Base-by-base conservation (phyloP, 2,888 invertebrate species). In the Ochropleura plecta region DNA sequence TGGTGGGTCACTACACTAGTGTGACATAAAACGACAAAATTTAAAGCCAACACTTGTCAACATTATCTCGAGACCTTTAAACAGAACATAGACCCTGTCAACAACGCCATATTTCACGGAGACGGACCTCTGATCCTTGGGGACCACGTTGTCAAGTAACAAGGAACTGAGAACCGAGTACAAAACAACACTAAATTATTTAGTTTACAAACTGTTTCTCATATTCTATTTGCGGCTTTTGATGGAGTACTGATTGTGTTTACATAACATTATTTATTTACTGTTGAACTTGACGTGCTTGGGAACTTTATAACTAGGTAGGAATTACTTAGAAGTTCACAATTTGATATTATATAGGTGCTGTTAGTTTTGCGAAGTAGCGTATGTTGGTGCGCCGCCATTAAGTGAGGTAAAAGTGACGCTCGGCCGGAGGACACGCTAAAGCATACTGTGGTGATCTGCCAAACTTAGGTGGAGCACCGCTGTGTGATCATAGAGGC, bases 171-270 rank as follows among this genome's bases (percentile, higher is more conserved):
- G 71, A 70, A 83, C 69, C 71, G 42, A 78, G 75, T 72, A 86
- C 84, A 85, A 84, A 84, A 89, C 87, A 86, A 62, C 78, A 84
- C 79, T 85, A 88, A 89, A 89, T 89, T 88, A 89, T 89, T 88
- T 86, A 87, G 88, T 86, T 86, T 46, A 80, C 76, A 70, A 87
- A 87, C 87, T 86, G 78, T 78, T 51, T 78, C 71, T 75, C 80
- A 77, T 82, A 81, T 82, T 84, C 83, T 86, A 88, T 86, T 86
- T 84, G 79, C 68, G 71, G 59, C 68, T 70, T 76, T 81, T 82
- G 83, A 83, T 83, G 72, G 76, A 78, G 73, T 75, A 65, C 67
- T 79, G 85, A 85, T 82, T 76, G 65, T 71, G 79, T 79, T 81
- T 75, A 72, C 71, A 53, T 71, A 63, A 68, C 10, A 78, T 84